Evolutionary conservation across 2,888 invertebrate species (phyloP), one percentile per base, ranked within the genome.

Genomic region (Diploptera punctata): DNA sequence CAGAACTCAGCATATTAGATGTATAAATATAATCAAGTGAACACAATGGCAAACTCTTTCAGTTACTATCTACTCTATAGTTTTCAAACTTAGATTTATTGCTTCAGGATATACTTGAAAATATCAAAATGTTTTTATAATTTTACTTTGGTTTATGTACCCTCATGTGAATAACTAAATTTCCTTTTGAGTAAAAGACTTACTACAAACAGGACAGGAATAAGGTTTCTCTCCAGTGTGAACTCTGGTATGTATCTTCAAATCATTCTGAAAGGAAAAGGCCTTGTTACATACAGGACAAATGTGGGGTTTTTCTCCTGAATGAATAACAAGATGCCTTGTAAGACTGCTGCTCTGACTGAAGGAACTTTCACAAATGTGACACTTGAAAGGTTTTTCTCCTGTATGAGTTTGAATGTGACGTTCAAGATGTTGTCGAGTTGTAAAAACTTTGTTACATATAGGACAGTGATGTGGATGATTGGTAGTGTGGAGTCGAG

Each of bases 131-230:
- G 33, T 10, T 7, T 33, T 33, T 7, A 7, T 33, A 7, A 5
- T 10, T 33, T 10, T 33, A 33, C 33, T 33, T 33, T 33, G 33
- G 7, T 33, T 33, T 33, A 10, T 33, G 33, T 7, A 33, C 33
- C 69, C 81, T 77, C 44, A 79, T 79, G 38, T 81, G 81, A 0
- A 80, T 80, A 24, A 80, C 69, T 4, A 73, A 49, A n/a, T 74
- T 74, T 24, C 74, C 73, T 68, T 74, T 75, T 74, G 73, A 33
- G 65, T 24, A 65, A 65, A 65, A 21, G 43, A 24, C 44, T 47
- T 65, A 2, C 38, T 26, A 47, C 65, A 65, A 19, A 65, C 16
- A 1, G 7, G n/a, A 21, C 65, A 65, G 0, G 24, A 9, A 26
- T 65, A 44, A 3, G 65, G 18, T 44, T 65, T 65, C 18, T 43